Percentiles rank a stretch among this genome's conserved stretches.
Conservation (phyloP, 2,113 vertebrate species). For the Loxodonta africana region DNA sequence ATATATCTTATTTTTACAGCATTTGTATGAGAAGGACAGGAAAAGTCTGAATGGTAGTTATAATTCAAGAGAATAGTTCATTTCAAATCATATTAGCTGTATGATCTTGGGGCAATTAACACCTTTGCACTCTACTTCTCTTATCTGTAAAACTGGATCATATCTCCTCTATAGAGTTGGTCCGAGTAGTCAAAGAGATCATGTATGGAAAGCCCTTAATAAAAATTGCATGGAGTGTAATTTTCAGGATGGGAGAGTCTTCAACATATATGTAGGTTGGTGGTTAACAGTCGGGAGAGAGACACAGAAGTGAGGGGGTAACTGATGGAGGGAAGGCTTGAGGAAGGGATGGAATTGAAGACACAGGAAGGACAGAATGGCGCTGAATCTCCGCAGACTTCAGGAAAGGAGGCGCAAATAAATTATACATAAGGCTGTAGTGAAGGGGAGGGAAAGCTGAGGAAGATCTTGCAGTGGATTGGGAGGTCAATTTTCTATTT, state of each 20-base stretch:
- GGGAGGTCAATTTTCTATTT: not conserved
- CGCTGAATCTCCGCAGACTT: not conserved
- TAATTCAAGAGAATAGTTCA: not conserved
- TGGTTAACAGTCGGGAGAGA: not conserved
- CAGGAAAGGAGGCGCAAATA: not conserved
- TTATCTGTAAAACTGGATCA: not conserved
- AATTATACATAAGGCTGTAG: not conserved
- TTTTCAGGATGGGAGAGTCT: not conserved
- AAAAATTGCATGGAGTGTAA: not conserved
- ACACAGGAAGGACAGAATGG: rapidly evolving
- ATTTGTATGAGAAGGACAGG: not conserved
- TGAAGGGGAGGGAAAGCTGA: not conserved
- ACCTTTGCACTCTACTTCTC: not conserved
- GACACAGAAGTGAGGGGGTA: no score
- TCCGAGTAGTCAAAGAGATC: not conserved
- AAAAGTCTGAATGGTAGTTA: not conserved
- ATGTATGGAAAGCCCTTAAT: not conserved
- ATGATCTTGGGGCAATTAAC: not conserved
- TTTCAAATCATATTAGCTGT: not conserved
- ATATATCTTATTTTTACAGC: not conserved
- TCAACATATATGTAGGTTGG: not conserved
- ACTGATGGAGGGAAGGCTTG: not conserved
- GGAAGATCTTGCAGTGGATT: rapidly evolving
- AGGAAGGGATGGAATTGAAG: not conserved
- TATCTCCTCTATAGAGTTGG: not conserved